A percentile compares a stretch with the other conserved stretches of the same genome.
Evolutionary conservation across 2,888 invertebrate genomes (phyloP).

Genomic region (Ischnura elegans): DNA sequence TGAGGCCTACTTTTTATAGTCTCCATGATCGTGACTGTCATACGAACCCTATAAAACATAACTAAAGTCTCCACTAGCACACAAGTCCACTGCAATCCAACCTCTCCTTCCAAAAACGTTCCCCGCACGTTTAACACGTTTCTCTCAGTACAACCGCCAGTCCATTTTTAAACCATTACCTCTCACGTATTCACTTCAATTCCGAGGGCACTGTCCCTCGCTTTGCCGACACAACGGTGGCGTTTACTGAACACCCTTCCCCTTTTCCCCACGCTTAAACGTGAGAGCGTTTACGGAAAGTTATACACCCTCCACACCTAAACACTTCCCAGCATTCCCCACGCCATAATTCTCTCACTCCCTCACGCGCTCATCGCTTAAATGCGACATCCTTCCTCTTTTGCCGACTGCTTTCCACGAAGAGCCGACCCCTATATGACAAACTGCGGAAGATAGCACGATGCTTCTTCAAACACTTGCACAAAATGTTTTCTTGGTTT

Average conservation of each 20-base stretch:
- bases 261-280: neutral
- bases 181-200: constrained; percentile 6
- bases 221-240: neutral
- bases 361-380: neutral
- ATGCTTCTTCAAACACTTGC: too few species aligned
- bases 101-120: neutral
- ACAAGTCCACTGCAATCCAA: too few species aligned
- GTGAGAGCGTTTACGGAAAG: neutral
- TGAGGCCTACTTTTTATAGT: too few species aligned
- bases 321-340: neutral
- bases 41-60: too few species aligned
- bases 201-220: neutral
- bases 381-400: neutral
- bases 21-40: too few species aligned
- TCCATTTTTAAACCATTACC: neutral
- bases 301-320: neutral
- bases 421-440: too few species aligned
- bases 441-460: too few species aligned
- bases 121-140: neutral
- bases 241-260: neutral
- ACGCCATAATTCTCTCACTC: neutral
- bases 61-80: too few species aligned
- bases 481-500: too few species aligned
- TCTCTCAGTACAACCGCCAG: neutral
- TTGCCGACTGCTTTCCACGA: neutral